A percentile compares a stretch with the other conserved stretches of the same genome.
Conservation (phyloP, 2,888 invertebrate species). For the Ornithoptera priamus region DNA sequence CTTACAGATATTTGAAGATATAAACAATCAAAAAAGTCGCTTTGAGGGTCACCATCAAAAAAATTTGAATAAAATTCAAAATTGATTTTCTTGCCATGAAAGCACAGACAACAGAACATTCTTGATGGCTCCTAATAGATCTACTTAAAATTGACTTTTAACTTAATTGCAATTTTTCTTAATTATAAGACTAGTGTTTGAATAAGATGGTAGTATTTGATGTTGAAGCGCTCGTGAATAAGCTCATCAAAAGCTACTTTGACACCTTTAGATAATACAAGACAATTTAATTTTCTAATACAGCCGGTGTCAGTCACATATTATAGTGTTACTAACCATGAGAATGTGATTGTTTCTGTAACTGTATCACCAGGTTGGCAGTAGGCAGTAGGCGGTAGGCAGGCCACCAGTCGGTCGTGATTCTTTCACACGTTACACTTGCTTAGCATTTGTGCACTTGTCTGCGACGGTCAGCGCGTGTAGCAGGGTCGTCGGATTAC, state of each 20-base stretch:
- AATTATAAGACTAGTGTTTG: no score
- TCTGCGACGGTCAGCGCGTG: conserved; percentile 18
- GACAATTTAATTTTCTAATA: conserved; percentile 5
- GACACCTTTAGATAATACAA: not conserved
- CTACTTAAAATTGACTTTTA: no score
- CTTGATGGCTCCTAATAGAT: no score
- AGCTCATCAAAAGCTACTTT: not conserved
- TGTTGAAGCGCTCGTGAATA: no score
- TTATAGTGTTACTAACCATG: conserved; percentile 3
- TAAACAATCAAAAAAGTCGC: no score
- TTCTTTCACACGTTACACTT: conserved; percentile 27
- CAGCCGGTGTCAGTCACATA: not conserved
- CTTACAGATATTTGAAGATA: no score
- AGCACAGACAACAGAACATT: no score
- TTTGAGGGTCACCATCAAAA: no score
- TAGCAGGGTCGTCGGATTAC: conserved; percentile 24
- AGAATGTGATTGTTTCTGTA: conserved; percentile 20
- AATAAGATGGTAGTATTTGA: no score
- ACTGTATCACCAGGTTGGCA: conserved; percentile 17
- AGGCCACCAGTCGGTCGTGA: not conserved
- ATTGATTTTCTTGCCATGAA: no score
- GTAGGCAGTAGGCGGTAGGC: not conserved
- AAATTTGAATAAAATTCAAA: no score
- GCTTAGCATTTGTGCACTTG: conserved; percentile 14
- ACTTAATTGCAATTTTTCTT: no score